Percentiles rank a stretch among this genome's conserved stretches.
These are phyloP conservation scores for Leptinotarsa texana DNA, from an alignment of 1,140 invertebrate species.

Conservation along the genomic window DNA sequence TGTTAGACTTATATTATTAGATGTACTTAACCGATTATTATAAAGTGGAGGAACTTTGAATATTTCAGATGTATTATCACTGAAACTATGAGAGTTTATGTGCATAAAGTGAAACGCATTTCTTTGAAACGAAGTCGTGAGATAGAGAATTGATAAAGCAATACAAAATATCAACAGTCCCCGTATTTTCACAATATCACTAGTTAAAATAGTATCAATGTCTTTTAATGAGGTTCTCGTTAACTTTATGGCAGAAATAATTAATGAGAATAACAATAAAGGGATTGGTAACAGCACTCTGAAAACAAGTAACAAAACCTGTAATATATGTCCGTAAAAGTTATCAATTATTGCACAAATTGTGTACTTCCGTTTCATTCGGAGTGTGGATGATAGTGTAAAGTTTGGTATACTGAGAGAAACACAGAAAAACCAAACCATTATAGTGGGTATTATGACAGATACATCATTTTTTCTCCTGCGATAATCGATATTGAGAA, in stretches of 20 bases:
- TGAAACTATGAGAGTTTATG: constrained; percentile 35
- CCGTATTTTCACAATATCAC: constrained; percentile 44
- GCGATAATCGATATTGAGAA: constrained; percentile 58
- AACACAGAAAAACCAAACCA: constrained; percentile 60
- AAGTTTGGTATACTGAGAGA: constrained; percentile 63
- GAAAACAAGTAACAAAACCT: constrained; percentile 46
- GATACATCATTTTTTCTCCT: constrained; percentile 54
- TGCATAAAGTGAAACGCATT: constrained; percentile 44
- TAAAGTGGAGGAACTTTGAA: constrained; percentile 46
- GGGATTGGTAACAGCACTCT: constrained; percentile 42
- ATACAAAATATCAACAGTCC: constrained; percentile 45
- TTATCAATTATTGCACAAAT: constrained; percentile 47
- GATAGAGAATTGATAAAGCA: constrained; percentile 40
- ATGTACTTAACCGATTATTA: constrained; percentile 41
- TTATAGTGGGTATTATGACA: constrained; percentile 57
- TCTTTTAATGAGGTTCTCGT: constrained; percentile 37
- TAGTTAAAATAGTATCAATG: constrained; percentile 43
- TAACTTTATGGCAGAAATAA: constrained; percentile 46
- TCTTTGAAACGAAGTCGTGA: constrained; percentile 47
- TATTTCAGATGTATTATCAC: constrained; percentile 31
- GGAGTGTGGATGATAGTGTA: constrained; percentile 46
- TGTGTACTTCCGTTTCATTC: constrained; percentile 41
- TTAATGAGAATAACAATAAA: constrained; percentile 41
- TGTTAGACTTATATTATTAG: constrained; percentile 35
- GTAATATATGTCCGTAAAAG: constrained; percentile 43